These are phyloP conservation scores for Drosophila tanythrix DNA, from an alignment of 2,888 invertebrate genomes.

Conservation along the genomic window DNA sequence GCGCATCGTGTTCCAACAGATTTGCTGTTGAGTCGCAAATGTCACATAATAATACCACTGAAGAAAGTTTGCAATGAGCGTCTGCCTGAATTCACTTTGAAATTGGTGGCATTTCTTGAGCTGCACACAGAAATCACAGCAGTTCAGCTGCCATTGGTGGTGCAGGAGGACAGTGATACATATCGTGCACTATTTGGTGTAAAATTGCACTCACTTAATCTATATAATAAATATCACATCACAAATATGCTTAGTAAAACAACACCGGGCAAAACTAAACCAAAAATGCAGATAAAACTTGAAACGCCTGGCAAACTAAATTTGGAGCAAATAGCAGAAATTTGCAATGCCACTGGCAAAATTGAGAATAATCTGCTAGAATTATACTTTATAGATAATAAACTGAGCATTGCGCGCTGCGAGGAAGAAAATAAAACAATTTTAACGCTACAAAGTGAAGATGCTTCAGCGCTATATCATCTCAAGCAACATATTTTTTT, in stretches of 20 bases:
- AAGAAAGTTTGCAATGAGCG: slow-evolving; percentile 27
- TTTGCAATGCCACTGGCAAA: slow-evolving; percentile 35
- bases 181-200: slow-evolving; percentile 57
- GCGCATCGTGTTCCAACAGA: slow-evolving; percentile 66
- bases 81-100: slow-evolving; percentile 66
- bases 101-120: slow-evolving; percentile 58
- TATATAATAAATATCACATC: slow-evolving; percentile 18
- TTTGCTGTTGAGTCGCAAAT: slow-evolving; percentile 61
- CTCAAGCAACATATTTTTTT: slow-evolving; percentile 63
- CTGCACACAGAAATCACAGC: slow-evolving; percentile 48
- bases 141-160: slow-evolving; percentile 45
- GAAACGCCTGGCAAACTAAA: slow-evolving; percentile 3
- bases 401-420: slow-evolving; percentile 15
- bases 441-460: slow-evolving; percentile 38
- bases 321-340: slow-evolving; percentile 26
- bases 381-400: slow-evolving; percentile 53
- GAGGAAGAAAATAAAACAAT: slow-evolving; percentile 7
- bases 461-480: slow-evolving; percentile 64
- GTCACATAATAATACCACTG: slow-evolving; percentile 65
- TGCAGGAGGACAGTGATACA: slow-evolving; percentile 31
- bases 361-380: slow-evolving; percentile 17
- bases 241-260: neutral
- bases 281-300: slow-evolving; percentile 37
- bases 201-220: slow-evolving; percentile 18
- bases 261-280: neutral